A percentile compares a stretch with the other conserved stretches of the same genome.
phyloP scores from a whole-genome alignment of 1,140 invertebrate genomes.

The Trypoxylus dichotomus region DNA sequence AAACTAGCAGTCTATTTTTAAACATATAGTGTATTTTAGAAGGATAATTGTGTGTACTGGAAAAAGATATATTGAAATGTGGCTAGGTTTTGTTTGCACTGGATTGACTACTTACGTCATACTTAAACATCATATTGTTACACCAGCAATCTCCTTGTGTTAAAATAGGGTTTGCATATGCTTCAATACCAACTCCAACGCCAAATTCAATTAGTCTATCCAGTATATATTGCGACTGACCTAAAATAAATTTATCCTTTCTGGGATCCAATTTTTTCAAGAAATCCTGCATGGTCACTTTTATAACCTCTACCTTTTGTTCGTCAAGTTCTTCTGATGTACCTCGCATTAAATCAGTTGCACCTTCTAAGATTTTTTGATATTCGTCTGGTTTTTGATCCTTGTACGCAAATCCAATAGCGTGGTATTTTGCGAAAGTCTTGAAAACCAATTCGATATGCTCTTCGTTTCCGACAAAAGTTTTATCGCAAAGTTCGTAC shows the following conservation, averaged over 20 bases:
- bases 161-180: slow-evolving; percentile 47
- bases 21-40: too few relatives aligned
- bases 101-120: slow-evolving; percentile 49
- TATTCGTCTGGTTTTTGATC: slow-evolving; percentile 14
- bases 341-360: neutral
- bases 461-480: neutral
- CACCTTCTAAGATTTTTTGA: neutral
- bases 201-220: neutral
- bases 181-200: neutral
- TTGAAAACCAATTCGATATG: slow-evolving; percentile 19
- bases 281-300: neutral
- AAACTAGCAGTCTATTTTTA: too few relatives aligned
- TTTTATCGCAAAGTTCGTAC: slow-evolving; percentile 2
- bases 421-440: slow-evolving; percentile 14
- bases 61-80: too few relatives aligned
- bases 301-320: neutral
- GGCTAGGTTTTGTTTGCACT: too few relatives aligned
- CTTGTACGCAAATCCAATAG: slow-evolving; percentile 5
- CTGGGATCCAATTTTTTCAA: neutral
- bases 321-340: neutral
- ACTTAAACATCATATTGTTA: slow-evolving; percentile 62
- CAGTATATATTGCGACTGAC: neutral
- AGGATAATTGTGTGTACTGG: too few relatives aligned
- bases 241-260: slow-evolving; percentile 3
- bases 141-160: slow-evolving; percentile 61